Evolutionary conservation across 2,797 vertebrate genomes (phyloP).

Genomic region (Tapera naevia): DNA sequence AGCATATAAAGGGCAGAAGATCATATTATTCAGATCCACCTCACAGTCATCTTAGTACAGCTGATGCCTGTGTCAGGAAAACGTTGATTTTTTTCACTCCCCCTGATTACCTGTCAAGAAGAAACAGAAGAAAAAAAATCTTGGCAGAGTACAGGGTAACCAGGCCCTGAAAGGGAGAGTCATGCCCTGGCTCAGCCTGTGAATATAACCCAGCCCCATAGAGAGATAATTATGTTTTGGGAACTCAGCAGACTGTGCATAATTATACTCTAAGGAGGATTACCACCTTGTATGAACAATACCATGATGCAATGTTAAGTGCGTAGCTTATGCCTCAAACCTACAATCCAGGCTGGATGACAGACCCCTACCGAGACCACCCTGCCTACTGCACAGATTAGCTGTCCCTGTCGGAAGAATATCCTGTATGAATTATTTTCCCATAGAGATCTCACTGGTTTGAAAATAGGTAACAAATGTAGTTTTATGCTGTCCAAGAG

Average conservation of each 20-base stretch:
- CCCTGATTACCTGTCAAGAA: not conserved
- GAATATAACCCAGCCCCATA: not conserved
- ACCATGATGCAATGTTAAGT: not conserved
- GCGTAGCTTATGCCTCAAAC: not conserved
- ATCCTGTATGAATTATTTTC: not conserved
- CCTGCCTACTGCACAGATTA: not conserved
- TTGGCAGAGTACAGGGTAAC: not conserved
- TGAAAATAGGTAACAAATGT: not conserved
- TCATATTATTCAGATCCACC: not conserved
- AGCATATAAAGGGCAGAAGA: not conserved
- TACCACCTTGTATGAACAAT: slow-evolving; percentile 30
- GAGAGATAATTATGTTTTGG: slow-evolving; percentile 9
- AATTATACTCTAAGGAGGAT: slow-evolving; percentile 31
- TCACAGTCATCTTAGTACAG: not conserved
- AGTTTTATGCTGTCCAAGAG: not conserved
- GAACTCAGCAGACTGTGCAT: slow-evolving; percentile 40
- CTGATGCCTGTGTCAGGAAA: not conserved
- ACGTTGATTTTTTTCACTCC: not conserved
- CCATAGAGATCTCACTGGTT: not conserved
- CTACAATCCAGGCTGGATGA: not conserved
- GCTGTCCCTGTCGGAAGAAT: not conserved
- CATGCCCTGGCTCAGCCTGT: not conserved
- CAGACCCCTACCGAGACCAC: not conserved
- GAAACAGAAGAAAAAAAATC: not conserved
- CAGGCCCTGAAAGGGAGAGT: not conserved